phyloP scores from a whole-genome alignment of 2,888 invertebrate species.

The Agonopterix subpropinquella region DNA sequence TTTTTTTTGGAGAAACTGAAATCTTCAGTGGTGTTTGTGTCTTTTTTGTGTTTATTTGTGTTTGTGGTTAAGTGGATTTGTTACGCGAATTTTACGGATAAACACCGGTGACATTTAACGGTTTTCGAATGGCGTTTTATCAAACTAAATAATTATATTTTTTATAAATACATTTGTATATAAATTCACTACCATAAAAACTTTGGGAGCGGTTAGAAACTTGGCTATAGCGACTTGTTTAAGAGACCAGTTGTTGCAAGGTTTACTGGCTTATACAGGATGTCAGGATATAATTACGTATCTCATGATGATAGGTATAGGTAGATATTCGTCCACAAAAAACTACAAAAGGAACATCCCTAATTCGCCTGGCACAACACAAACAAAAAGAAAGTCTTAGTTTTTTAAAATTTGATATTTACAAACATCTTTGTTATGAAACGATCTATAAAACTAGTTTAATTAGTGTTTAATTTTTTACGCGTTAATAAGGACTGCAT shows the following conservation, averaged over 20 bases:
- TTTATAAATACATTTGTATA: too few species aligned
- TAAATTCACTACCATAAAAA: slow-evolving; percentile 10
- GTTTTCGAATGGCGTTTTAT: slow-evolving; percentile 16
- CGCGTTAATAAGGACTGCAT: background rate
- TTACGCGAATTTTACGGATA: slow-evolving; percentile 40
- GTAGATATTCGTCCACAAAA: background rate
- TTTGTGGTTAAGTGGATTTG: slow-evolving; percentile 42
- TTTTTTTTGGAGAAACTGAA: slow-evolving; percentile 25
- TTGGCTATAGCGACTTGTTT: too few species aligned
- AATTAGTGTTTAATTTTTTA: slow-evolving; percentile 6
- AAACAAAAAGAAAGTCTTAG: too few species aligned
- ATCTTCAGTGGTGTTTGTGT: slow-evolving; percentile 40
- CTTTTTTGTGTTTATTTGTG: slow-evolving; percentile 25
- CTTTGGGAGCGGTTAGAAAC: slow-evolving; percentile 16
- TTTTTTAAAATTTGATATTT: too few species aligned
- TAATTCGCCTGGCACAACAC: too few species aligned
- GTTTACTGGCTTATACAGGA: slow-evolving; percentile 10
- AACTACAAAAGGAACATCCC: background rate
- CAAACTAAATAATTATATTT: too few species aligned
- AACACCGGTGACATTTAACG: slow-evolving; percentile 50
- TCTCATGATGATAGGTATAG: background rate
- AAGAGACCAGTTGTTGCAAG: slow-evolving; percentile 1
- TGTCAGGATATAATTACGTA: too few species aligned
- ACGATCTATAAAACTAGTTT: background rate
- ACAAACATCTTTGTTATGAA: too few species aligned